These are phyloP conservation scores for Dermochelys coriacea DNA, from an alignment of 2,797 vertebrate genomes.

Conservation along the genomic window DNA sequence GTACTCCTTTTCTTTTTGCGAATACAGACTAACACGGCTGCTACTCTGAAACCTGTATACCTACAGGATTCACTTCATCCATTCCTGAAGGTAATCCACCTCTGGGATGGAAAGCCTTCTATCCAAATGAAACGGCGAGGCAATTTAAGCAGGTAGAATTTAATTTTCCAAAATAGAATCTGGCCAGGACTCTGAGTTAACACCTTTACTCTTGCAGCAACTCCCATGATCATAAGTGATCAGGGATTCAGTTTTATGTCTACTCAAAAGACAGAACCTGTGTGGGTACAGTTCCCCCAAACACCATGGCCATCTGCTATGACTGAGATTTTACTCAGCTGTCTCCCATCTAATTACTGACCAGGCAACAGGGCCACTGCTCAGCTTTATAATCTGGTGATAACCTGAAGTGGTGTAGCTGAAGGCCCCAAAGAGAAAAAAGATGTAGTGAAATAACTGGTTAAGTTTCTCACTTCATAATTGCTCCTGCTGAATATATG, in stretches of 20 bases:
- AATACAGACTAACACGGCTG: too few species aligned
- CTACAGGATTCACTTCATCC: conserved; percentile 59
- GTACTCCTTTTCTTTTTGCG: too few species aligned
- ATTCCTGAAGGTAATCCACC: conserved; percentile 63
- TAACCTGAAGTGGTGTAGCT: background rate
- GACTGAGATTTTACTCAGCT: background rate
- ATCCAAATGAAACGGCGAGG: conserved; percentile 21
- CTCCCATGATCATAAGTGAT: background rate
- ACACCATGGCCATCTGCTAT: background rate
- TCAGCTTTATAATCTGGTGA: background rate
- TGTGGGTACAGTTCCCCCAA: background rate
- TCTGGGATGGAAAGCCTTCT: conserved; percentile 48
- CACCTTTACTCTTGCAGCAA: background rate
- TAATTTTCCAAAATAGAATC: conserved; percentile 3
- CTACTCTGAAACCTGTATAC: too few species aligned
- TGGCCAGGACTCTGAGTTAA: background rate
- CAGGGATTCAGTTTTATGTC: background rate
- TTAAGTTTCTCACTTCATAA: background rate
- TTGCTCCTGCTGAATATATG: background rate
- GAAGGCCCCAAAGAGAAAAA: background rate
- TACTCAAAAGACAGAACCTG: conserved; percentile 33
- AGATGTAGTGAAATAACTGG: background rate
- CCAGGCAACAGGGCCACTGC: background rate
- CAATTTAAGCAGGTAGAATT: conserved; percentile 44
- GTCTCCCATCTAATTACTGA: background rate